Percentiles rank a stretch among this genome's conserved stretches.
These are phyloP conservation scores for Halichoeres trimaculatus DNA, from an alignment of 2,113 vertebrate species.

Conservation along the genomic window DNA sequence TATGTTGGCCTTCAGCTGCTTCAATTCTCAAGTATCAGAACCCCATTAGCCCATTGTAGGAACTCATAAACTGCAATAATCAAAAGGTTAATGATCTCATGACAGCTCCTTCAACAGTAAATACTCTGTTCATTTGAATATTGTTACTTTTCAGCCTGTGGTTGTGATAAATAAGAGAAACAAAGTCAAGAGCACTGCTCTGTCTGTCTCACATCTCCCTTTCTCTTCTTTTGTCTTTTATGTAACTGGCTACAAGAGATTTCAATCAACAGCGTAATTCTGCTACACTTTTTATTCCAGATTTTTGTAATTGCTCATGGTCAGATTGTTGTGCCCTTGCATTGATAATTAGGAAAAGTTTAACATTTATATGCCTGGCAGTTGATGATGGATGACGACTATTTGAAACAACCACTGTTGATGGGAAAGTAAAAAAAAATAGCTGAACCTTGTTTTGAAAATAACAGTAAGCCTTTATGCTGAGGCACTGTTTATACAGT, in stretches of 20 bases:
- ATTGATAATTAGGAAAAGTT: too few species aligned
- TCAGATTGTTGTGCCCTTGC: too few species aligned
- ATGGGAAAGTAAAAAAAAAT: too few species aligned
- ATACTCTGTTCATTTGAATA: constrained; percentile 32
- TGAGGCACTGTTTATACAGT: too few species aligned
- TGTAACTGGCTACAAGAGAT: not conserved
- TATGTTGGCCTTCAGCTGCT: constrained; percentile 3
- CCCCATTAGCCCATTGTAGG: constrained; percentile 27
- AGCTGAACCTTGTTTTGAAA: too few species aligned
- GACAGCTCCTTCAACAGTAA: constrained; percentile 23
- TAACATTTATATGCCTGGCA: too few species aligned
- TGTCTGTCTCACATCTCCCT: not conserved
- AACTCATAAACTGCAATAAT: constrained; percentile 43
- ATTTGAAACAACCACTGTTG: too few species aligned
- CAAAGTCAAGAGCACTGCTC: constrained; percentile 8
- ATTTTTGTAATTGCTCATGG: not conserved
- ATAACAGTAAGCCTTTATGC: too few species aligned
- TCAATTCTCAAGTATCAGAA: constrained; percentile 13
- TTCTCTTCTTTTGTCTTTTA: not conserved
- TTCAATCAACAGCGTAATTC: not conserved
- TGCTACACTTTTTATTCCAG: not conserved
- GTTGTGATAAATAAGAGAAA: not conserved
- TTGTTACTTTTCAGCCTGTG: constrained; percentile 12
- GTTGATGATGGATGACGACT: too few species aligned
- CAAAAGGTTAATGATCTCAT: constrained; percentile 66